phyloP scores from a whole-genome alignment of 2,797 vertebrate species.

The Salmo trutta region DNA sequence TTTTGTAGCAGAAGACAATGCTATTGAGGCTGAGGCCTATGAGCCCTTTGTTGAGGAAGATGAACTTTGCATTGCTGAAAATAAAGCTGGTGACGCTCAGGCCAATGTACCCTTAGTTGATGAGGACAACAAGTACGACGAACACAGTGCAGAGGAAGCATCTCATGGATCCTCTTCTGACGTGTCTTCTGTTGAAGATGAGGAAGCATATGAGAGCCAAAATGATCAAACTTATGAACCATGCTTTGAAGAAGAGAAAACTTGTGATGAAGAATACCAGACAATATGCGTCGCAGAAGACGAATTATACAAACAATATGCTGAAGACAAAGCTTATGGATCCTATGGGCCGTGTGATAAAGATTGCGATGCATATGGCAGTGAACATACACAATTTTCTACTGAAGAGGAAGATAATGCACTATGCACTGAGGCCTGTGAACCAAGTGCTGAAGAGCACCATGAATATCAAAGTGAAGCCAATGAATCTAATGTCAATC shows the following conservation, averaged over 20 bases:
- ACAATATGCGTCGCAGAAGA: neutral
- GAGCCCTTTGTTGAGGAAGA: constrained; percentile 9
- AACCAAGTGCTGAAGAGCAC: neutral
- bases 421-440: neutral
- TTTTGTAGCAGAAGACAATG: neutral
- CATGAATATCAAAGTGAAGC: neutral
- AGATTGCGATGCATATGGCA: neutral
- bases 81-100: constrained; percentile 12
- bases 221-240: neutral
- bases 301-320: neutral
- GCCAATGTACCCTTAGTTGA: constrained; percentile 8
- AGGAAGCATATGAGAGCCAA: neutral
- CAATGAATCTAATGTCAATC: neutral
- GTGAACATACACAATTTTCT: neutral
- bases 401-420: neutral
- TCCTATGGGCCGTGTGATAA: neutral
- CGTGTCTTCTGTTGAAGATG: neutral
- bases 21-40: constrained; percentile 12
- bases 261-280: neutral
- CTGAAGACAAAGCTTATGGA: neutral
- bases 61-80: constrained; percentile 8
- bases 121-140: constrained; percentile 23
- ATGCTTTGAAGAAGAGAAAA: neutral
- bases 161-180: neutral
- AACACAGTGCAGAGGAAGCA: neutral